Evolutionary conservation across 2,797 vertebrate genomes (phyloP), one percentile per base, ranked within the genome.

Genomic region (Aphelocoma californica): DNA sequence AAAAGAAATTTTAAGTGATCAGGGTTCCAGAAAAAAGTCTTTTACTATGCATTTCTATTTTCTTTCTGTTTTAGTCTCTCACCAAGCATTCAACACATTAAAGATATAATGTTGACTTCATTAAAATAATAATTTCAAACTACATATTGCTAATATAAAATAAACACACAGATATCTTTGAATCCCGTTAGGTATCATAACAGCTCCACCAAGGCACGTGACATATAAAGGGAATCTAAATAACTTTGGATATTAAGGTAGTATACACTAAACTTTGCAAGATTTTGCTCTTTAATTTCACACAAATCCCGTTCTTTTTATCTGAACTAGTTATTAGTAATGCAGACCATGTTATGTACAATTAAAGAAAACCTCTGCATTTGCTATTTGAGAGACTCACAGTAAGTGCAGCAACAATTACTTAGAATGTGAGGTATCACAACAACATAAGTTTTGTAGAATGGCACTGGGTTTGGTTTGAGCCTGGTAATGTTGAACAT

Each of bases 321-420:
- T 13, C 24, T 73, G 18, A 86, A 58, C 0, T 3, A 61, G 4
- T 53, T 64, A 67, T 8, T 69, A 69, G 6, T 24, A 86, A 93
- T n/a, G 77, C 18, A 86, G 51, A 45, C 10, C 8, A 20, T 14
- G 0, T 45, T 31, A 61, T 0, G 0, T 29, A 47, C 3, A 40
- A 34, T 64, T 74, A 69, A 80, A 64, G 13, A 18, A 71, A 67
- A 71, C 9, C 4, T 85, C 64, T 50, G 6, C 45, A 56, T 66
- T 69, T 74, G 3, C 60, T 74, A 25, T 21, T 13, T 36, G 29
- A 73, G 18, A 72, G 24, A 87, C 6, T 36, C 32, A 45, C 4
- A 71, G 2, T 24, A 82, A 57, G 7, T 26, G 16, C 11, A 78
- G 21, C 29, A 67, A 50, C 29, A 67, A 50, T 48, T 86, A 90